phyloP scores from a whole-genome alignment of 1,140 invertebrate genomes.

The Papilio helenus region DNA sequence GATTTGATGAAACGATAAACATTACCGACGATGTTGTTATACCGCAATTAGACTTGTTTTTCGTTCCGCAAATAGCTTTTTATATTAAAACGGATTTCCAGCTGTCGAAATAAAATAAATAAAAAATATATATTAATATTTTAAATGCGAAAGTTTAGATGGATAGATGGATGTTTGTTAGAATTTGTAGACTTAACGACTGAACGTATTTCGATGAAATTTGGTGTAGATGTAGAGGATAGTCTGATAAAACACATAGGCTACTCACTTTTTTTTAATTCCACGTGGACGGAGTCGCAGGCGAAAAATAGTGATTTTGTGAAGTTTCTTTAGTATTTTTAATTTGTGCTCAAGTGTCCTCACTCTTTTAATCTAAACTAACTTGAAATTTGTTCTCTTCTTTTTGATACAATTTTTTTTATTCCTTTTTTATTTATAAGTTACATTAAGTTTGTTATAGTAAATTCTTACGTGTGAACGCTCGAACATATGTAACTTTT shows the following conservation, averaged over 20 bases:
- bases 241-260: too few species aligned
- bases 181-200: too few species aligned
- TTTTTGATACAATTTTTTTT: not conserved
- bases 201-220: too few species aligned
- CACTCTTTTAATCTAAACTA: not conserved
- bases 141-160: too few species aligned
- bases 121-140: too few species aligned
- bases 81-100: conserved; percentile 9
- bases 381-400: not conserved
- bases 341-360: not conserved
- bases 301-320: too few species aligned
- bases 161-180: too few species aligned
- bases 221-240: too few species aligned
- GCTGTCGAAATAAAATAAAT: not conserved
- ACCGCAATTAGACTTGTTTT: conserved; percentile 35
- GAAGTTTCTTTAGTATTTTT: not conserved
- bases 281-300: too few species aligned
- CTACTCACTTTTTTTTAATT: too few species aligned
- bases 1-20: conserved; percentile 49
- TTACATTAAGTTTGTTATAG: not conserved
- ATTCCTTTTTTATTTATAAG: conserved; percentile 11
- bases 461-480: conserved; percentile 26
- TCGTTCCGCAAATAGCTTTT: conserved; percentile 26
- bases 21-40: conserved; percentile 38
- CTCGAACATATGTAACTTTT: conserved; percentile 64